Evolutionary conservation across 2,113 vertebrate species (phyloP), one percentile per base, ranked within the genome.

Genomic region (Colinus virginianus): DNA sequence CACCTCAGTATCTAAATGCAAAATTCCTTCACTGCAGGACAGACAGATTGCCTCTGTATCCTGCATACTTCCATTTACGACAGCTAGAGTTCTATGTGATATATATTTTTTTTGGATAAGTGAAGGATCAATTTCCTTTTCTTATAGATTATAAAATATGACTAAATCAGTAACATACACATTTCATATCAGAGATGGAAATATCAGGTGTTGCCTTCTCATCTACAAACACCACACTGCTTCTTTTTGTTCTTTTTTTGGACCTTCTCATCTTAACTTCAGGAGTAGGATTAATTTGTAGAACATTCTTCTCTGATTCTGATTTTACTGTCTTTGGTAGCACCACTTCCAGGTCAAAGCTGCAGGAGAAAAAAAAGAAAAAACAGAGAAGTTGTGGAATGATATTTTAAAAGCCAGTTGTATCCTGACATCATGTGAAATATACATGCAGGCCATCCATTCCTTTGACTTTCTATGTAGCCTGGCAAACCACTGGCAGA

Each of bases 211-310:
- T 53, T 0, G 89, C 25, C 96, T 99, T 99, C 97, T 99, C 99
- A 2, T 98, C 97, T 40, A 98, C 98, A 83, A 99, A 99, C 88
- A 99, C 98, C 97, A 99, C 99, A 11, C 99, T 99, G 97, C 98
- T 98, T 94, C 99, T 98, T 97, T 99, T 99, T 92, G 97, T 98
- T 96, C 98, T 98, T 96, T 98, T 99, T 95, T 98, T 99, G 91
- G 98, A 98, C 88, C 97, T 98, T 87, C 99, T 98, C 92, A 99
- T 96, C 96, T 98, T 99, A 58, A 99, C 99, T 97, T 99, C 99
- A 2, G 98, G 96, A 51, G 98, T 98, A 42, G 97, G 93, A 96
- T 91, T 97, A 83, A 92, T 96, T 8, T 93, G 95, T 2, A 56
- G 95, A 77, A 98, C 90, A 43, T 97, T 97, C 26, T 98, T 98